Evolutionary conservation across 2,797 vertebrate genomes (phyloP).

Genomic region (Brachymystax lenok): DNA sequence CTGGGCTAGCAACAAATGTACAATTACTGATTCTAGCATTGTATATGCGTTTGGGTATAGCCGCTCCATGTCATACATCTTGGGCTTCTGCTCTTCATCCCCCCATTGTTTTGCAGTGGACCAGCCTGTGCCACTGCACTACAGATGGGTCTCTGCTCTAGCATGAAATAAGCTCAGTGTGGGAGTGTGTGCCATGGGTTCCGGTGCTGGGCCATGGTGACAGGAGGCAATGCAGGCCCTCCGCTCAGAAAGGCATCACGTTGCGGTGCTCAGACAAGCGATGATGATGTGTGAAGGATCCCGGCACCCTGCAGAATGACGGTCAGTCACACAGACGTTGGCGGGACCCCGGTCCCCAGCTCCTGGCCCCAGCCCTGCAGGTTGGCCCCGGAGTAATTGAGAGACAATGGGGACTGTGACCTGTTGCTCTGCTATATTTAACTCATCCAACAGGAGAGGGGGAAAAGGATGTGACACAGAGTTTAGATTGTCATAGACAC

Average conservation of each 20-base stretch:
- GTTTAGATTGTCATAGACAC: too few relatives aligned
- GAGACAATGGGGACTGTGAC: background rate
- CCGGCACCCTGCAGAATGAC: background rate
- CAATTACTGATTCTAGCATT: too few relatives aligned
- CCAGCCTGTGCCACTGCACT: slow-evolving; percentile 41
- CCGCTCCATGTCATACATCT: background rate
- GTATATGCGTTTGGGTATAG: background rate
- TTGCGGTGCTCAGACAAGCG: background rate
- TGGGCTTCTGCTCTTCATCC: slow-evolving; percentile 48
- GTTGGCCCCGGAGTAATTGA: background rate
- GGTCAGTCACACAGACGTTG: slow-evolving; percentile 1
- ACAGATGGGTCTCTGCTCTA: slow-evolving; percentile 67
- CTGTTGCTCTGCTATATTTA: background rate
- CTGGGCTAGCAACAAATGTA: too few relatives aligned
- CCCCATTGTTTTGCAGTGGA: slow-evolving; percentile 30
- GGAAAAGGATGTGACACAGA: too few relatives aligned
- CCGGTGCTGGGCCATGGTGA: background rate
- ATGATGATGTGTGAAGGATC: background rate
- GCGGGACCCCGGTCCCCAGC: background rate
- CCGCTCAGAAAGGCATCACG: background rate
- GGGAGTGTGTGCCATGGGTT: slow-evolving; percentile 10
- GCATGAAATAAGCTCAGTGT: slow-evolving; percentile 64
- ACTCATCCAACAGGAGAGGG: too few relatives aligned
- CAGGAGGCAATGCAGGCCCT: background rate
- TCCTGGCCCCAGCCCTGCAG: background rate